Evolutionary conservation across 2,888 invertebrate species (phyloP), one percentile per base, ranked within the genome.

Genomic region (Ferdinandea cuprea): DNA sequence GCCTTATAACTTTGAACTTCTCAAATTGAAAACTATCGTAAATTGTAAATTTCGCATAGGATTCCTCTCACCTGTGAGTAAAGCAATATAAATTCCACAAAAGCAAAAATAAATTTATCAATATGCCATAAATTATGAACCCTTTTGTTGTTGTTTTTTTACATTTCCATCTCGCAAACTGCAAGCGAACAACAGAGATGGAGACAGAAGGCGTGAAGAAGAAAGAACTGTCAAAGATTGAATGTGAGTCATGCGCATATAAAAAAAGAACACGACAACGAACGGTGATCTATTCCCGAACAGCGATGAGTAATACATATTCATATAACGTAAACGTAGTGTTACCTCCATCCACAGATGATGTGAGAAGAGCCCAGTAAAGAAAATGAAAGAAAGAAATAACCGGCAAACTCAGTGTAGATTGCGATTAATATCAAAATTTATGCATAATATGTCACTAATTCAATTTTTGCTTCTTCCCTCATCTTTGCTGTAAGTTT

Each of bases 361-460:
- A 30, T 17, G 48, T 11, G 17, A 21, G 7, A 28, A 42, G 21
- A 44, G 15, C 42, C n/a, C 15, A 15, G 28, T 28, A n/a, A 37
- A 37, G 56, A 32, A 21, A 21, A 30, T 25, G 25, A 48, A 11
- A 17, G 8, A 40, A 42, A 61, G 42, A 54, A 30, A 44, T 19
- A 73, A 54, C 66, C 58, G 65, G 59, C 59, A 35, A 66, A 58
- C 56, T 56, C 30, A 40, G 30, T 50, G 46, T 21, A 25, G 25
- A 46, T 28, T 32, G 66, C 73, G 73, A 79, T 74, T 61, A 79
- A 80, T 56, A 74, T 63, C n/a, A 40, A 80, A 74, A 74, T 74
- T 66, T 68, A 80, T 80, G 74, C 79, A 74, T 68, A 80, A 80
- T 61, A 73, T 80, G 79, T 74, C 74, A 79, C 61, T 68, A 74